Percentiles rank a stretch among this genome's conserved stretches.
phyloP scores from a whole-genome alignment of 2,888 invertebrate species.

The Bimastos eiseni region DNA sequence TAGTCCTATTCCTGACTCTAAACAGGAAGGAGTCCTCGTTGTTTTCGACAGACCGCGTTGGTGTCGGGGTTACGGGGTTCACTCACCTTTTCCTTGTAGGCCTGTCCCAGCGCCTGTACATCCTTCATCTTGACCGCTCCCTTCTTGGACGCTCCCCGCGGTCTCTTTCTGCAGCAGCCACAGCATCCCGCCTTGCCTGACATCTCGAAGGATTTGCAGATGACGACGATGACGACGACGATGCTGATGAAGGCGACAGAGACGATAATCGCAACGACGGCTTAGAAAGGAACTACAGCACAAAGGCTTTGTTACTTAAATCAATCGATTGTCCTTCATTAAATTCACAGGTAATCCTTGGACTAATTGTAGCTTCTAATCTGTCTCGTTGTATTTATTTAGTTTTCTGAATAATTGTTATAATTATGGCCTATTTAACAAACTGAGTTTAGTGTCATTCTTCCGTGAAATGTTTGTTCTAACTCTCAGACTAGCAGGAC shows the following conservation, averaged over 20 bases:
- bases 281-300: not conserved
- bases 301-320: no score
- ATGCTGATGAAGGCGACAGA: not conserved
- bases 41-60: not conserved
- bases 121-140: slow-evolving; percentile 1
- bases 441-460: no score
- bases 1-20: no score
- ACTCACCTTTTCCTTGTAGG: slow-evolving; percentile 29
- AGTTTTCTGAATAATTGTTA: no score
- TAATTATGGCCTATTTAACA: no score
- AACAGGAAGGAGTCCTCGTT: not conserved
- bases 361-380: no score
- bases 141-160: not conserved
- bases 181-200: not conserved
- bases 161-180: not conserved
- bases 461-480: no score
- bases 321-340: no score
- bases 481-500: no score
- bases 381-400: no score
- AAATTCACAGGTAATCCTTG: no score
- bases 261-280: not conserved
- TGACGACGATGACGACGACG: not conserved
- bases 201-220: not conserved
- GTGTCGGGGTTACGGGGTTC: not conserved
- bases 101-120: slow-evolving; percentile 27